Evolutionary conservation across 2,113 vertebrate genomes (phyloP).

Genomic region (human): DNA sequence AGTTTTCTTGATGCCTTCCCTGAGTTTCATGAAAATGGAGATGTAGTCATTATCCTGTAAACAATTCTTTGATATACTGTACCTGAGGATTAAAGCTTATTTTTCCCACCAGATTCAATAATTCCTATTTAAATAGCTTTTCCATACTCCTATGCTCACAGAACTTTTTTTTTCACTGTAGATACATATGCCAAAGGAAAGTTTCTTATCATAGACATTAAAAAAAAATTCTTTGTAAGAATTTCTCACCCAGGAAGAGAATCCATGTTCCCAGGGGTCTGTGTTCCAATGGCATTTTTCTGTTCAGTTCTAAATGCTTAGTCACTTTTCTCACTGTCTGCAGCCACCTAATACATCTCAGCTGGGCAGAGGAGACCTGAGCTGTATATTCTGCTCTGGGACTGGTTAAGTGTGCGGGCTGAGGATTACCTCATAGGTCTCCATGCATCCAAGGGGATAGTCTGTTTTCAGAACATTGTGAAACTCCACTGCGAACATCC

Average conservation of each 20-base stretch:
- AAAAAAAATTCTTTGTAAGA: not conserved
- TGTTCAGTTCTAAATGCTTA: not conserved
- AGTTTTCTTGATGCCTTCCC: not conserved
- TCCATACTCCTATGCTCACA: not conserved
- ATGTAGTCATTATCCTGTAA: not conserved
- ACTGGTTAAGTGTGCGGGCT: not conserved
- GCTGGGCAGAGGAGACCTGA: not conserved
- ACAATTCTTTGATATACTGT: not conserved
- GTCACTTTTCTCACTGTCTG: not conserved
- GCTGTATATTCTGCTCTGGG: not conserved
- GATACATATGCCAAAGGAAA: not conserved
- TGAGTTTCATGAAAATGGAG: not conserved
- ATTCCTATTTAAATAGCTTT: not conserved
- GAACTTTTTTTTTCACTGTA: not conserved
- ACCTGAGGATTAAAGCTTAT: not conserved
- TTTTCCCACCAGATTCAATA: not conserved
- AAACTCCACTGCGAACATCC: not conserved
- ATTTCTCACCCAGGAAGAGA: not conserved
- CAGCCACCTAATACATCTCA: not conserved
- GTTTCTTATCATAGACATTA: not conserved
- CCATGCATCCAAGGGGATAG: not conserved
- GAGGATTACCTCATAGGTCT: not conserved
- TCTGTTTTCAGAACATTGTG: not conserved
- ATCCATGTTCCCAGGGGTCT: rapidly evolving
- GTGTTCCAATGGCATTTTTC: not conserved